Conservation (phyloP, 2,797 vertebrate genomes). For the Lophius americanus region DNA sequence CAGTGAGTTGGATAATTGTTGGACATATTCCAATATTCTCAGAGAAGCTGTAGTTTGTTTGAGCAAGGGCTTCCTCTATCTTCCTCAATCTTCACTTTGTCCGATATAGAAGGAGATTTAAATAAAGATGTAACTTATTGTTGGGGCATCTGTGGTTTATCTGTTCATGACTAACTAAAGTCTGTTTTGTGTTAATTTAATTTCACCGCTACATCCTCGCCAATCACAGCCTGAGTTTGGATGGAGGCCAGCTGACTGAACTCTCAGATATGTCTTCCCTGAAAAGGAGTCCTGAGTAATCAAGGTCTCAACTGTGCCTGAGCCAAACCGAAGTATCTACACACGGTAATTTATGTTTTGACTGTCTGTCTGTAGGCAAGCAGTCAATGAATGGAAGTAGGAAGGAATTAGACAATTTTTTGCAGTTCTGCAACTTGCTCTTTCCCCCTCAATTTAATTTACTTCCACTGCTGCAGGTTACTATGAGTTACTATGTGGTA, state of each 20-base stretch:
- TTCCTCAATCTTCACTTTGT: slow-evolving; percentile 14
- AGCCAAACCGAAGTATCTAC: slow-evolving; percentile 67
- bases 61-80: slow-evolving; percentile 7
- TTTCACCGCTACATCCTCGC: slow-evolving; percentile 29
- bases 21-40: background rate
- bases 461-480: slow-evolving; percentile 57
- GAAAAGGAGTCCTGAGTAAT: slow-evolving; percentile 57
- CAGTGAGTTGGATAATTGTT: background rate
- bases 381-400: slow-evolving; percentile 61
- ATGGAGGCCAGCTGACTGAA: slow-evolving; percentile 36
- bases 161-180: slow-evolving; percentile 6
- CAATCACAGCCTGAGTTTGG: slow-evolving; percentile 51
- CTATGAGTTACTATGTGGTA: slow-evolving; percentile 48
- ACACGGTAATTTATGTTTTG: slow-evolving; percentile 56
- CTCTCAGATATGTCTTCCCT: slow-evolving; percentile 27
- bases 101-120: slow-evolving; percentile 4
- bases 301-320: slow-evolving; percentile 40
- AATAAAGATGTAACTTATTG: slow-evolving; percentile 9
- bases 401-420: slow-evolving; percentile 72
- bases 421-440: slow-evolving; percentile 51
- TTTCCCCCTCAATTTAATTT: slow-evolving; percentile 68
- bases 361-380: slow-evolving; percentile 62
- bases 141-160: slow-evolving; percentile 27
- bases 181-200: slow-evolving; percentile 37
- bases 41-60: slow-evolving; percentile 19